A percentile compares a stretch with the other conserved stretches of the same genome.
Evolutionary conservation across 2,888 invertebrate genomes (phyloP).

Genomic region (Galeopsomyia nigrocyanea): DNA sequence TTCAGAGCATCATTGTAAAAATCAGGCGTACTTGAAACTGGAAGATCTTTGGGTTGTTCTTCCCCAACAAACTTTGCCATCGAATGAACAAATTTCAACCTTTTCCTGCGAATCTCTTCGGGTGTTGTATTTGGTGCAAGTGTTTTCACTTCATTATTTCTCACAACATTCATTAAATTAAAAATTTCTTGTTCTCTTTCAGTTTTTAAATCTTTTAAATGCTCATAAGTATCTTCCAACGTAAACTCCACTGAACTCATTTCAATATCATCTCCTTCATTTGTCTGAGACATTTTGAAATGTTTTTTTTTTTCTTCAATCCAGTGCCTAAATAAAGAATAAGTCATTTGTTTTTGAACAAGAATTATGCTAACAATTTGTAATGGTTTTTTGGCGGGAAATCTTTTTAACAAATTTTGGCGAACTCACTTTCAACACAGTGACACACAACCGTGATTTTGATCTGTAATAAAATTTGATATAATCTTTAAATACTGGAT

Average conservation of each 20-base stretch:
- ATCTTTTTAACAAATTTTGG: too few species aligned
- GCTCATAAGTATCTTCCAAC: slow-evolving; percentile 57
- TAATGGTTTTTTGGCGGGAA: not conserved
- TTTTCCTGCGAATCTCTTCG: slow-evolving; percentile 52
- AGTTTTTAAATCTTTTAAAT: slow-evolving; percentile 50
- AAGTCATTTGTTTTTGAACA: not conserved
- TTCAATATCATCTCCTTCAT: slow-evolving; percentile 9
- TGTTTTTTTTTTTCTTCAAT: not conserved
- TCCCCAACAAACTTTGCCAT: slow-evolving; percentile 49
- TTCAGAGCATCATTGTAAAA: slow-evolving; percentile 49
- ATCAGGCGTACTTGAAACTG: slow-evolving; percentile 56
- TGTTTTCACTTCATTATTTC: slow-evolving; percentile 50
- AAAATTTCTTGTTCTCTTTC: slow-evolving; percentile 53
- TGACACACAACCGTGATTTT: too few species aligned
- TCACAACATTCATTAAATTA: slow-evolving; percentile 44
- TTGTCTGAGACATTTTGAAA: not conserved
- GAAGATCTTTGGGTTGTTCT: slow-evolving; percentile 52
- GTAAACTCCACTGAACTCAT: slow-evolving; percentile 52
- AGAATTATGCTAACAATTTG: not conserved
- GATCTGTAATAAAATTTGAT: too few species aligned
- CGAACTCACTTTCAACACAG: too few species aligned
- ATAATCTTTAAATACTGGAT: too few species aligned
- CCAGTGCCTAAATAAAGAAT: not conserved
- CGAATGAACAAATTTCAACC: slow-evolving; percentile 48
- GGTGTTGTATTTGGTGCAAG: slow-evolving; percentile 34